phyloP scores from a whole-genome alignment of 2,888 invertebrate genomes.

The Cordilura impudica region DNA sequence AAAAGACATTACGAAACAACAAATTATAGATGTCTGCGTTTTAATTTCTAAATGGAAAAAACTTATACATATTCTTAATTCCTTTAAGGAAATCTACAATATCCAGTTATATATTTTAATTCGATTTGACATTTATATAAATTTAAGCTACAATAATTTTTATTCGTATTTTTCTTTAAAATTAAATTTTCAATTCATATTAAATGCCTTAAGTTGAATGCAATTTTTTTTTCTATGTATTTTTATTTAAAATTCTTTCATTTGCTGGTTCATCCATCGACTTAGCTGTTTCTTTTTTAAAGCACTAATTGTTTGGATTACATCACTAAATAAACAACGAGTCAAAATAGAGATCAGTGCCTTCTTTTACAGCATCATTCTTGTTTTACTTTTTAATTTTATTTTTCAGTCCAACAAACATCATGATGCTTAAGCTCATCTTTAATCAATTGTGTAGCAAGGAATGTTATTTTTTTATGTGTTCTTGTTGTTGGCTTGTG shows the following conservation, averaged over 20 bases:
- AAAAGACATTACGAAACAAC: neutral
- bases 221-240: neutral
- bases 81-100: constrained; percentile 6
- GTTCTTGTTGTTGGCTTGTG: constrained; percentile 32
- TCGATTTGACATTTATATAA: neutral
- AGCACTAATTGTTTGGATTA: constrained; percentile 61
- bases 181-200: neutral
- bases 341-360: constrained; percentile 52
- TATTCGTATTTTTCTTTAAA: neutral
- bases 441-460: constrained; percentile 57
- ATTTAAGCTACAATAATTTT: no score
- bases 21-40: neutral
- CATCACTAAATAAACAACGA: constrained; percentile 59
- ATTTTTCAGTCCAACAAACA: constrained; percentile 17
- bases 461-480: constrained; percentile 16
- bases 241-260: neutral
- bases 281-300: constrained; percentile 4
- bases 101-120: constrained; percentile 2
- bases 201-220: no score
- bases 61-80: neutral
- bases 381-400: neutral
- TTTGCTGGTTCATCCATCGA: neutral
- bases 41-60: neutral
- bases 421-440: constrained; percentile 49
- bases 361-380: constrained; percentile 30